Conservation (phyloP, 2,888 invertebrate species). For the Leptura quadrifasciata region DNA sequence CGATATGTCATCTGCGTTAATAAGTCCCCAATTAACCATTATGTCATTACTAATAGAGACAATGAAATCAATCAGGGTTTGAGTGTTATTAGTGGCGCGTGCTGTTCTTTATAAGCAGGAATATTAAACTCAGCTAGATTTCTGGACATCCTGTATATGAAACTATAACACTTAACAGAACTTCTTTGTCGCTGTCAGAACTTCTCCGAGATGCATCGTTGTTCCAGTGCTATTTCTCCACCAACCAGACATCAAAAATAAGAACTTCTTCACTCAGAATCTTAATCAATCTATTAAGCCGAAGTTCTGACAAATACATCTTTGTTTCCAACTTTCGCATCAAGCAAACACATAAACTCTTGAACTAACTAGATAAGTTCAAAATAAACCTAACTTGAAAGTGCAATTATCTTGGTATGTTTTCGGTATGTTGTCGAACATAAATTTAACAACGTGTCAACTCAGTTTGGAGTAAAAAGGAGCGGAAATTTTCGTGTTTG, state of each 20-base stretch:
- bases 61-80: no score
- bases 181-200: no score
- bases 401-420: background rate
- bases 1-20: no score
- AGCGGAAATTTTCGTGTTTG: background rate
- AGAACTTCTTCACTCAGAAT: background rate
- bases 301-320: background rate
- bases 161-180: no score
- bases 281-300: background rate
- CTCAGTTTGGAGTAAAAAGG: background rate
- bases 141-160: no score
- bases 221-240: background rate
- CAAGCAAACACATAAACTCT: background rate
- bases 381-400: background rate
- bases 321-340: background rate
- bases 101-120: no score
- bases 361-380: background rate
- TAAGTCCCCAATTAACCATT: no score
- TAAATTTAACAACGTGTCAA: constrained; percentile 7
- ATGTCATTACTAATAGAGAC: no score
- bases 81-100: no score
- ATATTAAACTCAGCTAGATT: no score
- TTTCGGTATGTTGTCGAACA: background rate
- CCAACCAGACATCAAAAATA: background rate
- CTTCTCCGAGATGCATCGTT: no score